phyloP scores from a whole-genome alignment of 92 coral and sea anemone genomes.

The Porites divaricata region DNA sequence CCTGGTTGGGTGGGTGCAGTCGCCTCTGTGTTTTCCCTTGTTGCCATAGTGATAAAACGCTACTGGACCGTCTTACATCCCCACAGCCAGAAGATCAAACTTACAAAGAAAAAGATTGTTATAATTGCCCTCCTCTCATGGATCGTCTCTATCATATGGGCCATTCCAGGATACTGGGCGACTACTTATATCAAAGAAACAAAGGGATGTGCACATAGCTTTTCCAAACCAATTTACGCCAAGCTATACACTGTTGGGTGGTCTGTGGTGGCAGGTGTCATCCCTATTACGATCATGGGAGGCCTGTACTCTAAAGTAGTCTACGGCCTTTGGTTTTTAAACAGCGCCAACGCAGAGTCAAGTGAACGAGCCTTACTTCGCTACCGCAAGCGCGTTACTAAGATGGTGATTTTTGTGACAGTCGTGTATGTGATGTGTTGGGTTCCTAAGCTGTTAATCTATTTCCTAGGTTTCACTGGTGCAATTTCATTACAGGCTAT shows the following conservation, averaged over 20 bases:
- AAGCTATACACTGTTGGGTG: not conserved
- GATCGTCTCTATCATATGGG: not conserved
- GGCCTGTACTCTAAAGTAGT: slow-evolving; percentile 8
- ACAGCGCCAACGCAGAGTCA: not conserved
- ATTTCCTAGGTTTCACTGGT: slow-evolving; percentile 9
- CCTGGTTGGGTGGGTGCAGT: slow-evolving; percentile 7
- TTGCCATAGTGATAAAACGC: not conserved
- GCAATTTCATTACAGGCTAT: not conserved
- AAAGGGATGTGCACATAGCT: not conserved
- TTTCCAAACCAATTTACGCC: not conserved
- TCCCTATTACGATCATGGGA: not conserved
- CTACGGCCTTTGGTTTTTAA: slow-evolving; percentile 4
- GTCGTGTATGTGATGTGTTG: not conserved
- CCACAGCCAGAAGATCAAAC: not conserved
- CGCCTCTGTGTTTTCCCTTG: slow-evolving; percentile 3
- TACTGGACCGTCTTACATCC: slow-evolving; percentile 9
- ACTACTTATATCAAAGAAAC: not conserved
- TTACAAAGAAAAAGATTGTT: not conserved
- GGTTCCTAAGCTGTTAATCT: slow-evolving; percentile 18
- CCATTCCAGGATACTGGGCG: not conserved
- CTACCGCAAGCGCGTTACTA: not conserved
- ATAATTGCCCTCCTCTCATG: not conserved
- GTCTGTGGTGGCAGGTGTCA: not conserved
- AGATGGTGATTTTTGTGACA: slow-evolving; percentile 3
- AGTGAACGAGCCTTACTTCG: not conserved